These are phyloP conservation scores for Trypoxylon attenuatum DNA, from an alignment of 2,888 invertebrate genomes.

Conservation along the genomic window DNA sequence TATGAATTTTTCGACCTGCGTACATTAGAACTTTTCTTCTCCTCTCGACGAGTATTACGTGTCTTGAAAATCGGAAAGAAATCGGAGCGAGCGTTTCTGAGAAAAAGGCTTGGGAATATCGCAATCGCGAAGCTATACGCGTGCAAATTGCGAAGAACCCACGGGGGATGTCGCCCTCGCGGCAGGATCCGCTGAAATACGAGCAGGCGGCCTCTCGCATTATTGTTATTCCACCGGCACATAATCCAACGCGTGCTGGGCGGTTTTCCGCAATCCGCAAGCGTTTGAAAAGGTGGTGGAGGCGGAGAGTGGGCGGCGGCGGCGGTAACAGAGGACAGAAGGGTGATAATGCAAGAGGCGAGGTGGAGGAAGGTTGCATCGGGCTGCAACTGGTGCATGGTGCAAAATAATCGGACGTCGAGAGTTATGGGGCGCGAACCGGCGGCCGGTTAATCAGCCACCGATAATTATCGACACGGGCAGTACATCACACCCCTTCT, in stretches of 20 bases:
- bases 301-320: constrained; percentile 13
- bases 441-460: constrained; percentile 74
- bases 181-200: too few relatives aligned
- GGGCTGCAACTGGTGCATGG: constrained; percentile 72
- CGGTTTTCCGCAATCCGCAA: constrained; percentile 45
- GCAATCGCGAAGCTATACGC: too few relatives aligned
- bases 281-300: constrained; percentile 42
- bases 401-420: constrained; percentile 74
- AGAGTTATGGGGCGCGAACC: constrained; percentile 75
- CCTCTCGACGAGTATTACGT: too few relatives aligned
- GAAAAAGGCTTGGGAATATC: too few relatives aligned
- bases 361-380: too few relatives aligned
- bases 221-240: constrained; percentile 39
- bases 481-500: constrained; percentile 70
- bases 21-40: too few relatives aligned
- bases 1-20: too few relatives aligned
- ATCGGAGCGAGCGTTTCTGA: too few relatives aligned
- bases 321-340: constrained; percentile 20
- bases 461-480: constrained; percentile 75
- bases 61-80: too few relatives aligned
- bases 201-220: not conserved
- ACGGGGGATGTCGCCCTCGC: too few relatives aligned
- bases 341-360: constrained; percentile 54
- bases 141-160: not conserved
- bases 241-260: constrained; percentile 28